phyloP scores from a whole-genome alignment of 2,888 invertebrate genomes.

The Chloroclystis v-ata region DNA sequence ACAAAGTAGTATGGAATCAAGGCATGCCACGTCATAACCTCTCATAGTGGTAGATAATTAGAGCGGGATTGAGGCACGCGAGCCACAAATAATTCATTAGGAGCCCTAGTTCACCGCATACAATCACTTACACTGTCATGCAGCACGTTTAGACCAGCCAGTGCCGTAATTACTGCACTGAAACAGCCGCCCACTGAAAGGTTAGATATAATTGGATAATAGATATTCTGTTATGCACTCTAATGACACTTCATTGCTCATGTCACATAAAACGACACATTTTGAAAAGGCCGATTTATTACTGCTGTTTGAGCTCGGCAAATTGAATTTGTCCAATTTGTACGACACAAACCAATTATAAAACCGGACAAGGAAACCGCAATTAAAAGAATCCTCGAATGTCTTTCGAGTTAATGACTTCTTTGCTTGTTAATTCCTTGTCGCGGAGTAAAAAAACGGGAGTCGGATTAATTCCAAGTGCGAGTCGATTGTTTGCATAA shows the following conservation, averaged over 20 bases:
- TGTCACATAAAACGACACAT: slow-evolving; percentile 37
- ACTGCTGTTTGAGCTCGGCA: slow-evolving; percentile 21
- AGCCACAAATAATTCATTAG: slow-evolving; percentile 75
- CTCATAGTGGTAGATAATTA: slow-evolving; percentile 52
- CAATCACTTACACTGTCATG: slow-evolving; percentile 76
- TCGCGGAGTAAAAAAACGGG: slow-evolving; percentile 73
- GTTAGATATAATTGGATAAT: slow-evolving; percentile 78
- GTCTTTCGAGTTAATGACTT: slow-evolving; percentile 77
- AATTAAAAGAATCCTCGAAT: slow-evolving; percentile 76
- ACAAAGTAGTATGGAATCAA: slow-evolving; percentile 31
- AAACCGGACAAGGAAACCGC: slow-evolving; percentile 66
- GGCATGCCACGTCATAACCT: slow-evolving; percentile 45
- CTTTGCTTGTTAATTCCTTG: slow-evolving; percentile 78
- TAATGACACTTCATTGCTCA: slow-evolving; percentile 60
- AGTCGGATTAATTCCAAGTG: slow-evolving; percentile 78
- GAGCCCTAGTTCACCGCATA: slow-evolving; percentile 56
- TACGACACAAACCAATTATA: slow-evolving; percentile 74
- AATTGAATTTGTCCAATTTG: slow-evolving; percentile 63
- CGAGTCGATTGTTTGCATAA: slow-evolving; percentile 78
- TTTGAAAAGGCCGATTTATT: slow-evolving; percentile 18
- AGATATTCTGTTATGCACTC: slow-evolving; percentile 57
- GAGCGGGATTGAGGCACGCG: slow-evolving; percentile 59
- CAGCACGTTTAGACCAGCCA: slow-evolving; percentile 63
- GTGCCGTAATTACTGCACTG: slow-evolving; percentile 60
- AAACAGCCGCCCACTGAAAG: slow-evolving; percentile 62